Conservation (phyloP, 2,888 invertebrate species). For the Phrixothrix hirtus region DNA sequence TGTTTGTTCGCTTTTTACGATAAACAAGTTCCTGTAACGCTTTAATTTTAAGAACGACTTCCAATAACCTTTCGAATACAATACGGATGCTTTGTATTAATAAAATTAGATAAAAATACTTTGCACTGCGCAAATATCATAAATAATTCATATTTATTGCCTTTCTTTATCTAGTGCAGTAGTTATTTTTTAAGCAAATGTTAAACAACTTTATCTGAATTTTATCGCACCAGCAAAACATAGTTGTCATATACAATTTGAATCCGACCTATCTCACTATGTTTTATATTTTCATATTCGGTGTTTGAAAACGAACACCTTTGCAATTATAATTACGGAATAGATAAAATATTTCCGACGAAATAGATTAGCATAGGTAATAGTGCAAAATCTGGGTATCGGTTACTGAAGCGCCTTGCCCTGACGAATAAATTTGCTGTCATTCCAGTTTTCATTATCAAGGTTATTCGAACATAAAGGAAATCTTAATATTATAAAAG, state of each 20-base stretch:
- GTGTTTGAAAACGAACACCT: neutral
- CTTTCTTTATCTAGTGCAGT: neutral
- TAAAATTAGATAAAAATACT: conserved; percentile 10
- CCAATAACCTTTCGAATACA: conserved; percentile 4
- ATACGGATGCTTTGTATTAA: no score
- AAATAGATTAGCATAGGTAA: neutral
- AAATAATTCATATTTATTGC: conserved; percentile 2
- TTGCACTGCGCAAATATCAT: conserved; percentile 10
- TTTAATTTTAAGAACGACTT: conserved; percentile 2
- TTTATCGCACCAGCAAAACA: conserved; percentile 10
- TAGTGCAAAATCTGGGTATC: neutral
- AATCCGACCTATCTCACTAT: conserved; percentile 27
- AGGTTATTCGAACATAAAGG: no score
- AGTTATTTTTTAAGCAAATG: conserved; percentile 3
- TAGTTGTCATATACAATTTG: conserved; percentile 3
- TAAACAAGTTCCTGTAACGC: conserved; percentile 9
- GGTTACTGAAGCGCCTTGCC: neutral
- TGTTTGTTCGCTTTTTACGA: conserved; percentile 12
- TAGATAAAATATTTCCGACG: conserved; percentile 1
- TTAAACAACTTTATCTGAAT: conserved; percentile 8
- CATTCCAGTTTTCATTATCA: no score
- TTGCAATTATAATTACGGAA: neutral
- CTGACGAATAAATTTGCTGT: no score
- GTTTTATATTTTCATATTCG: conserved; percentile 10
- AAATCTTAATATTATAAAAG: no score